Base-by-base conservation (phyloP, 2,888 invertebrate species). In the Aphrophora alni region DNA sequence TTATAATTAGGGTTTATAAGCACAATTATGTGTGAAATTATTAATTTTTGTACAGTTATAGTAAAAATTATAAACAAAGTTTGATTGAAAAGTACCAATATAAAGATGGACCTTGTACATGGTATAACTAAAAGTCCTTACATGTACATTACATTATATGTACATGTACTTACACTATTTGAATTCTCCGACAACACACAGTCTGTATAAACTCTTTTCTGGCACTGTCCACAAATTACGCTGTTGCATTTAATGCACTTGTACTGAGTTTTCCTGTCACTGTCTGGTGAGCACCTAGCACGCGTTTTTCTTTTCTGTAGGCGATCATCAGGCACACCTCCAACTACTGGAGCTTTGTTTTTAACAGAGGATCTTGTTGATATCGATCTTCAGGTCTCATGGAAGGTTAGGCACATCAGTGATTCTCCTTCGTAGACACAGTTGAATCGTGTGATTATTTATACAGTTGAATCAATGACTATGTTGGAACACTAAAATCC, bases 401-500 rank as follows among this genome's bases (percentile, higher is more conserved):
- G 14, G 44, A 38, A n/a, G n/a, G n/a, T n/a, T n/a, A 71, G 72
- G 71, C 3, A 38, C n/a, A 14, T 44, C 17, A 38, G 71, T 33
- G 8, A 78, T 59, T 44, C 77, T 38, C 72, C 33, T 25, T 44
- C 21, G 26, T n/a, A 77, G 25, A 38, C 0, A 81, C 85, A 79
- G 70, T 86, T 86, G 21, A 84, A 86, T 24, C 84, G 82, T 75
- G 82, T 71, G 80, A 87, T 80, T 69, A 84, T 80, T 86, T 83
- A 28, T 81, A 73, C 14, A 87, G 77, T 21, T 85, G 81, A 81
- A 86, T 74, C 17, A 87, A 85, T 26, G 85, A 77, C 72, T 87
- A 86, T 80, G 84, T 85, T 77, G 83, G 85, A 24, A 86, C 75
- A 78, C 85, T n/a, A n/a, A 86, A 26, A 51, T 78, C 21, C 72